phyloP scores from a whole-genome alignment of 2,888 invertebrate species.

The Pecten maximus region DNA sequence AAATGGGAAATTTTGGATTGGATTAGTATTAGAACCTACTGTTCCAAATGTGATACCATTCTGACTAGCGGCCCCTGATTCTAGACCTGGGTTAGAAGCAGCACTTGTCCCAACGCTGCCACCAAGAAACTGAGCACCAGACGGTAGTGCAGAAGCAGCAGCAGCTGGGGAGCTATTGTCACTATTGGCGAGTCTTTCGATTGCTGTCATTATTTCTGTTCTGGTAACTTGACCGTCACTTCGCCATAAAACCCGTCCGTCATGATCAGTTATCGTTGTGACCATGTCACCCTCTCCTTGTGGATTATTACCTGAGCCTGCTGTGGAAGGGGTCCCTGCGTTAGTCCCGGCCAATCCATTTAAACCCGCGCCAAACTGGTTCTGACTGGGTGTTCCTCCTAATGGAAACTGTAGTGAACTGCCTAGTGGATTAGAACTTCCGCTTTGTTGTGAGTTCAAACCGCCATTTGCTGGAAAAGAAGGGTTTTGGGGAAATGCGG shows the following conservation, averaged over 20 bases:
- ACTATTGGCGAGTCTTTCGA: background rate
- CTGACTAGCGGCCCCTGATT: constrained; percentile 25
- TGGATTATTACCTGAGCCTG: constrained; percentile 11
- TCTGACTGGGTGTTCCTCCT: background rate
- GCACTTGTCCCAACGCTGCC: constrained; percentile 17
- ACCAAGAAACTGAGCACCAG: constrained; percentile 30
- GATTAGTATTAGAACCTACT: constrained; percentile 11
- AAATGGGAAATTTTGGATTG: constrained; percentile 33
- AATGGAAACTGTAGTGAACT: background rate
- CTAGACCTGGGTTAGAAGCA: constrained; percentile 33
- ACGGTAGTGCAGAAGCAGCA: constrained; percentile 29
- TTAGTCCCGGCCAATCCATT: background rate
- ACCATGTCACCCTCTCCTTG: constrained; percentile 20
- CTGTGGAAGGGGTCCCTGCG: background rate
- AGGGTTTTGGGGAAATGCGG: background rate
- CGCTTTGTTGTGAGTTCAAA: background rate
- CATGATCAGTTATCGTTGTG: constrained; percentile 14
- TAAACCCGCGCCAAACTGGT: constrained; percentile 23
- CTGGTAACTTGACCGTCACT: background rate
- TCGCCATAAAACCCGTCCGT: constrained; percentile 14
- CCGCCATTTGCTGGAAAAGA: background rate
- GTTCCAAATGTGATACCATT: constrained; percentile 25
- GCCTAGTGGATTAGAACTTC: background rate
- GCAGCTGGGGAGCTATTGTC: constrained; percentile 23
- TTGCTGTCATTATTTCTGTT: background rate